A percentile compares a stretch with the other conserved stretches of the same genome.
Conservation (phyloP, 2,113 vertebrate species). For the Isurus oxyrinchus region DNA sequence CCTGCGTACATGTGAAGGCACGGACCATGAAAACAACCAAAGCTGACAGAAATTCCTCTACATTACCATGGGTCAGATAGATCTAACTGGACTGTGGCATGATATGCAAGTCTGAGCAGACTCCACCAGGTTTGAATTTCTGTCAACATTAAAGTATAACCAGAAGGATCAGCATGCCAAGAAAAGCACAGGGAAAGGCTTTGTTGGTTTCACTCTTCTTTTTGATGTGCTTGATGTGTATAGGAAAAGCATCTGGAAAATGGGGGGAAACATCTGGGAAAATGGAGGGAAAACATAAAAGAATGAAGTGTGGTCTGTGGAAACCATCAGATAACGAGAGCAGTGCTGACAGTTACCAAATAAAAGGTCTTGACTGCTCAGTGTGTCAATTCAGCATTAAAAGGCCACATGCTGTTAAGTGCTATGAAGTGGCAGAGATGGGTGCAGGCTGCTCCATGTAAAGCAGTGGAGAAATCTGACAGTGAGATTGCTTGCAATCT, state of each 20-base stretch:
- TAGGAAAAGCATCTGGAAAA: slow-evolving; percentile 29
- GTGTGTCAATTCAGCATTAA: neutral
- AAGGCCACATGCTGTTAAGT: neutral
- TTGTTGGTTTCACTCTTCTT: neutral
- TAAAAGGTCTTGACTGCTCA: neutral
- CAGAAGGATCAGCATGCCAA: neutral
- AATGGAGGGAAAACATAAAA: neutral
- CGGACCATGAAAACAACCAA: neutral
- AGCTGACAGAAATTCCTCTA: neutral
- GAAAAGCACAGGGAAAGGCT: neutral
- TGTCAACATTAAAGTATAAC: neutral
- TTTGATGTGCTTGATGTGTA: neutral
- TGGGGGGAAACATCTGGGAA: slow-evolving; percentile 12
- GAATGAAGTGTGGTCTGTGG: neutral
- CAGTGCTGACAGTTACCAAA: neutral
- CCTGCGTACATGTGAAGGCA: neutral
- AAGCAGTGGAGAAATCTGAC: neutral
- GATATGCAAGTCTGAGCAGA: neutral
- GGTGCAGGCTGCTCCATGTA: neutral
- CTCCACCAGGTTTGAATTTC: neutral
- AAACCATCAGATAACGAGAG: neutral
- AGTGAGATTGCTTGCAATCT: neutral
- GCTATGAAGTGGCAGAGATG: neutral
- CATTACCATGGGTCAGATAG: neutral
- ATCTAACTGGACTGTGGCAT: neutral